These are phyloP conservation scores for Chloroceryle inda DNA, from an alignment of 2,797 vertebrate species.

Conservation along the genomic window DNA sequence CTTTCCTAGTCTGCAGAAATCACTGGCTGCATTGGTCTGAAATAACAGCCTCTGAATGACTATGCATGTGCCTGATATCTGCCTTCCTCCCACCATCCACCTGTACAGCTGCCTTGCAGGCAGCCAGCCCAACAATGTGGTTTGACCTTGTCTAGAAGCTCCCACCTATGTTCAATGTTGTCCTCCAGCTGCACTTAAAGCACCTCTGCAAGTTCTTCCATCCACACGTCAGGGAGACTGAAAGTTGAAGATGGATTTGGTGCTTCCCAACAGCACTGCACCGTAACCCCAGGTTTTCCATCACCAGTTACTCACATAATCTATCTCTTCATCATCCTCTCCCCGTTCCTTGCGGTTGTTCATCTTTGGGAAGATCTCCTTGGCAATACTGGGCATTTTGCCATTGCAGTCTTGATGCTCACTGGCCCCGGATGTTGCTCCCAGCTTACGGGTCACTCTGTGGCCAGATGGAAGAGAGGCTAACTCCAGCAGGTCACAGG, in stretches of 20 bases:
- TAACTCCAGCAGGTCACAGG: constrained; percentile 85
- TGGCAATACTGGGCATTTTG: constrained; percentile 87
- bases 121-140: background rate
- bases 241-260: background rate
- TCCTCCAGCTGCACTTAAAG: background rate
- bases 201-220: background rate
- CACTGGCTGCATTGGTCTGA: background rate
- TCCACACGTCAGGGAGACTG: background rate
- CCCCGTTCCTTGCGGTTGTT: constrained; percentile 87
- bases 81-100: background rate
- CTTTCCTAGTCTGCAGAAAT: constrained; percentile 77
- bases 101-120: background rate
- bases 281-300: background rate
- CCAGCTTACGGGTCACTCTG: constrained; percentile 80
- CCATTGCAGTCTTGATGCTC: constrained; percentile 93
- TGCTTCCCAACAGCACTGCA: background rate
- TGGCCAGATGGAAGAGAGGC: constrained; percentile 33
- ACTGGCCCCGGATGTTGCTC: constrained; percentile 63
- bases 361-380: constrained; percentile 95
- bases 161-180: background rate
- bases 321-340: constrained; percentile 94
- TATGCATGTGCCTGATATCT: accelerated
- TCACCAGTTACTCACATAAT: constrained; percentile 88
- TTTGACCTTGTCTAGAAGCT: background rate
- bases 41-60: background rate